Percentiles rank a stretch among this genome's conserved stretches.
phyloP scores from a whole-genome alignment of 2,888 invertebrate genomes.

The Drosophila trichaetosa region DNA sequence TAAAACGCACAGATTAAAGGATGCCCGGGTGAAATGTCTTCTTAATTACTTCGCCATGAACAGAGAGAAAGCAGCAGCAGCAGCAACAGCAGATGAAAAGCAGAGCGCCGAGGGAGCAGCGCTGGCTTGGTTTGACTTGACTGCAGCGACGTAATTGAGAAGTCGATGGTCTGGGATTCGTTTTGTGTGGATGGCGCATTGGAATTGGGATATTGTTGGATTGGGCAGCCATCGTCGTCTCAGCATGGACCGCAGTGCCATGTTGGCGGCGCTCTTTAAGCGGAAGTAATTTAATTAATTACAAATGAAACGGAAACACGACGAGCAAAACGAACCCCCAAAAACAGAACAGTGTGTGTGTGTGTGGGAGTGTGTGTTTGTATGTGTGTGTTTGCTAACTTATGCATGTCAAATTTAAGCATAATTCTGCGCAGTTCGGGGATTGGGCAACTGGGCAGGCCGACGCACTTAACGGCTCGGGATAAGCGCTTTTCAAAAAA shows the following conservation, averaged over 20 bases:
- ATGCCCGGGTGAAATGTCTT: conserved; percentile 81
- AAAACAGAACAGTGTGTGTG: conserved; percentile 3
- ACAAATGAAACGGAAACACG: conserved; percentile 80
- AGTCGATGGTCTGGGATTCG: conserved; percentile 61
- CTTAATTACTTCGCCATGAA: conserved; percentile 81
- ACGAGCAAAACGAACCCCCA: conserved; percentile 41
- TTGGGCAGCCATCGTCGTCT: conserved; percentile 45
- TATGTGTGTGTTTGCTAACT: conserved; percentile 4
- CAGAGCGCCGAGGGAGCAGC: neutral
- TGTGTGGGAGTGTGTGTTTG: neutral
- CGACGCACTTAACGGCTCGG: conserved; percentile 33
- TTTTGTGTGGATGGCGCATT: conserved; percentile 18
- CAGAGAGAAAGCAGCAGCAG: conserved; percentile 21
- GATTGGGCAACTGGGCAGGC: neutral
- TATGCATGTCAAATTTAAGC: conserved; percentile 49
- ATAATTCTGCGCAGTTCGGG: conserved; percentile 29
- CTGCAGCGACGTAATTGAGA: conserved; percentile 68
- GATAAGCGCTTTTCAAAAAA: conserved; percentile 59
- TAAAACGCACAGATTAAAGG: conserved; percentile 82
- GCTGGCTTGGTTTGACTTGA: conserved; percentile 22
- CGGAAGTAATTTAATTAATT: conserved; percentile 83
- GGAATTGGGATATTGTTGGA: conserved; percentile 17
- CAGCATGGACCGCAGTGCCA: conserved; percentile 40
- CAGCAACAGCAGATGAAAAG: neutral
- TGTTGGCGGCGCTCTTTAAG: conserved; percentile 70